Base-by-base conservation (phyloP, 1,140 invertebrate genomes). In the Neodiprion pinetum region DNA sequence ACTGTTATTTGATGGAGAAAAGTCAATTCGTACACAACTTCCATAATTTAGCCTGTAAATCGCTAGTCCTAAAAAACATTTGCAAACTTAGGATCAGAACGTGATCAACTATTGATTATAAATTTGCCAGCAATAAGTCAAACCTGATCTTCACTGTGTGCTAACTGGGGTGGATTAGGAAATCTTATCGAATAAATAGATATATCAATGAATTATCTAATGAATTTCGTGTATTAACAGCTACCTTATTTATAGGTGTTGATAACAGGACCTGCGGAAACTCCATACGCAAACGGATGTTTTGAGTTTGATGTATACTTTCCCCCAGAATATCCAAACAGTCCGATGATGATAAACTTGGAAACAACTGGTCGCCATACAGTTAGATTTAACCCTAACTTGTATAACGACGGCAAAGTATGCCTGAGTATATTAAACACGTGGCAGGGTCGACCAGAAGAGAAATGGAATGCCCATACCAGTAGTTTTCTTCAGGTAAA, bases 381-480 rank as follows among this genome's bases (percentile, higher is more conserved):
- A 0, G 95, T 99, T 78, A 92, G 97, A 76, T 99, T 99, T 86
- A 99, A 99, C 90, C 97, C 97, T 40, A 99, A 99, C 92, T 90
- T 99, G 28, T 99, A 99, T 88, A 97, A 97, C 89, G 97, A 98
- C 89, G 97, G 97, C 70, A 98, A 98, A 91, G 97, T 99, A 71
- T 98, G 97, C 87, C 92, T 99, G 79, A 98, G 96, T 79, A 95
- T 99, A 74, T 89, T 99, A 28, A 98, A 98, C 86, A 99, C 98
- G 0, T 99, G 98, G 98, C 97, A 99, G 88, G 98, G 97, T 7
- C 90, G 97, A 74, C 97, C 97, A n/a, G 98, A 99, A 88, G 98
- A 99, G 86, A 98, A 98, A 89, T 99, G 98, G 98, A 99, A 98
- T 88, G 95, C 97, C 66, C 96, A 97, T 84, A 98, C 97, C 0